Percentiles rank a stretch among this genome's conserved stretches.
Evolutionary conservation across 2,888 invertebrate species (phyloP).

Genomic region (Hemicrepidius hirtus): DNA sequence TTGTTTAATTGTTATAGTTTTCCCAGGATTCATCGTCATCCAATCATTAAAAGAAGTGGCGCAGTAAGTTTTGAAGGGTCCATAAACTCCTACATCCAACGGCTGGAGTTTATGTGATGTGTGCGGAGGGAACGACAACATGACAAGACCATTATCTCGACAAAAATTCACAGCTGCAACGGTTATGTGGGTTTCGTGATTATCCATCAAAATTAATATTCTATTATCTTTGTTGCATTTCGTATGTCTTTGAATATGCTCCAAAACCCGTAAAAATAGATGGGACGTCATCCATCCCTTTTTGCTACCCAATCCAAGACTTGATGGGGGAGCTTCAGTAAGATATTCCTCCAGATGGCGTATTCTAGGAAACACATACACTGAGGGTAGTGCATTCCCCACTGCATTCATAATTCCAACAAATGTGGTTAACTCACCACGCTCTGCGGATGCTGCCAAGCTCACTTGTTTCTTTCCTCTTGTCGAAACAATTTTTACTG

Average conservation of each 20-base stretch:
- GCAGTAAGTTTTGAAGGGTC: neutral
- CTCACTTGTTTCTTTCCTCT: no score
- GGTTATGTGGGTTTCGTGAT: neutral
- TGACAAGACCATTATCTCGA: neutral
- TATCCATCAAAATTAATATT: neutral
- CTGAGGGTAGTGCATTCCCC: no score
- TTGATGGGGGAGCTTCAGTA: constrained; percentile 24
- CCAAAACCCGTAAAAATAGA: neutral
- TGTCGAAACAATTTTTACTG: no score
- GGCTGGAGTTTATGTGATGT: constrained; percentile 2
- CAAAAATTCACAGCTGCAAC: neutral
- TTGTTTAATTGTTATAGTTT: neutral
- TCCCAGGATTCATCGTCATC: neutral
- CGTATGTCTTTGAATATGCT: neutral
- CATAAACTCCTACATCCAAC: no score
- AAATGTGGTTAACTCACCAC: no score
- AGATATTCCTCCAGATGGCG: no score
- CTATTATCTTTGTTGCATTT: neutral
- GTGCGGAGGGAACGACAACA: constrained; percentile 2
- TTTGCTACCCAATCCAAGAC: constrained; percentile 14
- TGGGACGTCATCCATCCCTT: constrained; percentile 25
- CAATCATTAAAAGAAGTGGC: neutral
- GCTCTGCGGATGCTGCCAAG: no score
- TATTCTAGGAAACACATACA: no score
- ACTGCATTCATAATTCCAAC: no score